Evolutionary conservation across 1,140 invertebrate species (phyloP).

Genomic region (Oppia nitens): DNA sequence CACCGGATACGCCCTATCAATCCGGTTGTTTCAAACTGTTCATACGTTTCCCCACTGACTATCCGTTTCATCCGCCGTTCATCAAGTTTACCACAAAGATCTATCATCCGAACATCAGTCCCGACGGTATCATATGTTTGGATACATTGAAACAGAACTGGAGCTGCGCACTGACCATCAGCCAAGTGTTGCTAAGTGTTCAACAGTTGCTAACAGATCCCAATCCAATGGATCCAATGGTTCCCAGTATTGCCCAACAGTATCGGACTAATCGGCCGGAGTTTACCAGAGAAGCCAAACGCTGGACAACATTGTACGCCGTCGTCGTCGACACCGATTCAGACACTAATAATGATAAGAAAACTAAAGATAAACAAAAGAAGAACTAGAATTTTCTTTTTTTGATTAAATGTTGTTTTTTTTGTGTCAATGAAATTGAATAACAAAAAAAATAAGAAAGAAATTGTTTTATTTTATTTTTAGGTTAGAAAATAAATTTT

Average conservation of each 20-base stretch:
- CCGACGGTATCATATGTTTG: slow-evolving; percentile 50
- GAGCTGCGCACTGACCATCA: slow-evolving; percentile 18
- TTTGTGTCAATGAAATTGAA: too few species aligned
- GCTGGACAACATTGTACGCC: not conserved
- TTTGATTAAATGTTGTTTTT: too few species aligned
- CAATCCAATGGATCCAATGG: not conserved
- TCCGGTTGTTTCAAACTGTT: slow-evolving; percentile 98
- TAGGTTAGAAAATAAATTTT: too few species aligned
- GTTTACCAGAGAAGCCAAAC: not conserved
- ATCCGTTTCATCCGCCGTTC: slow-evolving; percentile 97
- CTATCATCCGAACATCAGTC: slow-evolving; percentile 98
- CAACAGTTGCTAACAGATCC: not conserved
- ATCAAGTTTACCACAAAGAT: slow-evolving; percentile 94
- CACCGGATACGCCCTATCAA: slow-evolving; percentile 89
- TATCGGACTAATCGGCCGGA: not conserved
- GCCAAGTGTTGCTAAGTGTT: not conserved
- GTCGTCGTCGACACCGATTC: too few species aligned
- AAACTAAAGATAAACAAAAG: too few species aligned
- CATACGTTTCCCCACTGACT: slow-evolving; percentile 94
- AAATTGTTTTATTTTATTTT: too few species aligned
- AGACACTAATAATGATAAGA: too few species aligned
- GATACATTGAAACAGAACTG: slow-evolving; percentile 19
- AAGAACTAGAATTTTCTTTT: too few species aligned
- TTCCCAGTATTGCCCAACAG: not conserved
- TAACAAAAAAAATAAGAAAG: too few species aligned